Base-by-base conservation (phyloP, 1,140 invertebrate genomes). In the Eurytemora carolleeae region DNA sequence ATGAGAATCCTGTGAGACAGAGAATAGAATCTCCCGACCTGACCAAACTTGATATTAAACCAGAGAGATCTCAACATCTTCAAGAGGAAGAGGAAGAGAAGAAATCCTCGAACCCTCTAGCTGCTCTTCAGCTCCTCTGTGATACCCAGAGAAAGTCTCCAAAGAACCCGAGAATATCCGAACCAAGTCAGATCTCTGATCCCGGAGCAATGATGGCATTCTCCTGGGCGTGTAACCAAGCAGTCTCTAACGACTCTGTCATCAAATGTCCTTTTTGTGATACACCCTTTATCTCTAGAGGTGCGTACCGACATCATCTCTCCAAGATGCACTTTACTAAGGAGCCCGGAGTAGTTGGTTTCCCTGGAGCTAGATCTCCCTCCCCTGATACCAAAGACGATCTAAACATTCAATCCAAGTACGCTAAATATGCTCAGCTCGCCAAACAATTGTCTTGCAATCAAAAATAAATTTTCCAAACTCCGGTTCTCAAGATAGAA, bases 221-320 rank as follows among this genome's bases (percentile, higher is more conserved):
- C 69, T 88, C 85, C 70, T 89, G 86, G 87, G 86, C 86, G 3
- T 88, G 86, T 71, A 88, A 86, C 69, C 86, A 89, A 68, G 86
- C 85, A 0, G 83, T 87, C 1, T 80, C 87, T 20, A 70, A 64
- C 59, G 66, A 44, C 69, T 68, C 26, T 66, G 67, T 88, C 31
- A 88, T 91, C 80, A 92, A 92, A 71, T 94, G 90, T 74, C 86
- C 88, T n/a, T 87, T 91, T 66, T 95, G 91, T 76, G 89, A 93
- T 72, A 90, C 89, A n/a, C 86, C 87, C 7, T 93, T 94, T 70
- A 86, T 90, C 58, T 93, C 90, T 0, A 94, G 93, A 72, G 90
- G 89, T 24, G 89, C 90, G 1, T 95, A 93, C 73, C 80, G 91
- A 67, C 89, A 94, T 72, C 91, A 95, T 69, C 72, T 94, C 61